Percentiles rank a stretch among this genome's conserved stretches.
Conservation (phyloP, 2,888 invertebrate species). For the Harpalus rubripes region DNA sequence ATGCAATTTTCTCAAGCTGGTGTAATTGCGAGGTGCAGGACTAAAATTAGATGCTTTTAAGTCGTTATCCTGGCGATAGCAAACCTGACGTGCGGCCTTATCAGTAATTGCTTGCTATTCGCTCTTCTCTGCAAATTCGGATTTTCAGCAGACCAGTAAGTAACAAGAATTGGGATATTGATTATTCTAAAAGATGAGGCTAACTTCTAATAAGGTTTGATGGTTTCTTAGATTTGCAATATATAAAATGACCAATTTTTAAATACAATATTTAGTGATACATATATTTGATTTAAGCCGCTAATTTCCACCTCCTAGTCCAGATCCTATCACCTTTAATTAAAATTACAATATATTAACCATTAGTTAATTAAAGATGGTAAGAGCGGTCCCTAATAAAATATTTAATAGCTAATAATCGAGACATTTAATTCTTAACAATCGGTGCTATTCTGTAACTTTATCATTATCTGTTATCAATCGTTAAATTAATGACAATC, state of each 20-base stretch:
- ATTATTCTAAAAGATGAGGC: slow-evolving; percentile 6
- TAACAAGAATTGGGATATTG: slow-evolving; percentile 35
- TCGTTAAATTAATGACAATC: too few species aligned
- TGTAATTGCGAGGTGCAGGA: slow-evolving; percentile 38
- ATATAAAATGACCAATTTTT: not conserved
- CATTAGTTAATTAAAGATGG: too few species aligned
- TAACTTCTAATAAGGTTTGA: not conserved
- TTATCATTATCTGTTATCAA: too few species aligned
- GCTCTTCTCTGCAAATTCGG: slow-evolving; percentile 1
- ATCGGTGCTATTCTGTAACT: too few species aligned
- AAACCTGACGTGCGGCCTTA: slow-evolving; percentile 36
- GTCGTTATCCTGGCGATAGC: slow-evolving; percentile 40
- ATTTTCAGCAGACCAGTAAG: slow-evolving; percentile 10
- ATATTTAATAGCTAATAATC: too few species aligned
- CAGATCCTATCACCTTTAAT: too few species aligned
- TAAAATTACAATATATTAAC: too few species aligned
- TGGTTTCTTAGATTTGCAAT: not conserved
- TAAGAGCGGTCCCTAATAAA: too few species aligned
- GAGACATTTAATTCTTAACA: too few species aligned
- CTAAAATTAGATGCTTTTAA: slow-evolving; percentile 57
- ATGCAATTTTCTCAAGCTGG: slow-evolving; percentile 27
- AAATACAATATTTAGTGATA: too few species aligned
- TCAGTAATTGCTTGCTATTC: slow-evolving; percentile 38
- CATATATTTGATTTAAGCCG: too few species aligned
- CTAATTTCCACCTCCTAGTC: too few species aligned